Conservation (phyloP, 2,888 invertebrate genomes). For the Lithophane semibrunnea region DNA sequence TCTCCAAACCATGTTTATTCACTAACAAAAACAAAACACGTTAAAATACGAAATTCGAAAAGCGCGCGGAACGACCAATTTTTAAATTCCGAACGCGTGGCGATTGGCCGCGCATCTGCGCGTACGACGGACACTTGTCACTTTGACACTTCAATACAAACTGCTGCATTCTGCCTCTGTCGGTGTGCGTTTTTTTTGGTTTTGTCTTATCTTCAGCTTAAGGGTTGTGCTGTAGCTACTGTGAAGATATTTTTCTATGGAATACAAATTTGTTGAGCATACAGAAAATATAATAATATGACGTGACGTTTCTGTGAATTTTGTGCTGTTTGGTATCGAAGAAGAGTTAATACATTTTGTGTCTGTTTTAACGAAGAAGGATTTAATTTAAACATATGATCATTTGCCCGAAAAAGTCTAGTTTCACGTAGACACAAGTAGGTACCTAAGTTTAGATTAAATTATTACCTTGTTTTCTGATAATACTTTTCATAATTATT, state of each 20-base stretch:
- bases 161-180: slow-evolving; percentile 73
- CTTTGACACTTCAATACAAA: slow-evolving; percentile 86
- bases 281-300: too few species aligned
- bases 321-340: too few species aligned
- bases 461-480: too few species aligned
- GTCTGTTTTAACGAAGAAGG: neutral
- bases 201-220: slow-evolving; percentile 58
- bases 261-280: neutral
- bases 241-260: slow-evolving; percentile 7
- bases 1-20: slow-evolving; percentile 40
- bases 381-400: neutral
- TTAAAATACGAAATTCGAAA: slow-evolving; percentile 61
- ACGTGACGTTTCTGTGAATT: neutral
- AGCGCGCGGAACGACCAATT: slow-evolving; percentile 63
- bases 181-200: slow-evolving; percentile 59
- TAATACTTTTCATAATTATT: too few species aligned
- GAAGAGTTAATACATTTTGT: neutral
- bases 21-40: slow-evolving; percentile 42
- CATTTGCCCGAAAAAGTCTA: neutral
- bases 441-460: too few species aligned
- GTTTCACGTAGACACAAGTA: too few species aligned
- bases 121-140: slow-evolving; percentile 80
- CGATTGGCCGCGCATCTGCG: slow-evolving; percentile 80
- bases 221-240: slow-evolving; percentile 30
- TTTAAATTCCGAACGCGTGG: slow-evolving; percentile 77